Base-by-base conservation (phyloP, 2,797 vertebrate species). In the Trachops cirrhosus region DNA sequence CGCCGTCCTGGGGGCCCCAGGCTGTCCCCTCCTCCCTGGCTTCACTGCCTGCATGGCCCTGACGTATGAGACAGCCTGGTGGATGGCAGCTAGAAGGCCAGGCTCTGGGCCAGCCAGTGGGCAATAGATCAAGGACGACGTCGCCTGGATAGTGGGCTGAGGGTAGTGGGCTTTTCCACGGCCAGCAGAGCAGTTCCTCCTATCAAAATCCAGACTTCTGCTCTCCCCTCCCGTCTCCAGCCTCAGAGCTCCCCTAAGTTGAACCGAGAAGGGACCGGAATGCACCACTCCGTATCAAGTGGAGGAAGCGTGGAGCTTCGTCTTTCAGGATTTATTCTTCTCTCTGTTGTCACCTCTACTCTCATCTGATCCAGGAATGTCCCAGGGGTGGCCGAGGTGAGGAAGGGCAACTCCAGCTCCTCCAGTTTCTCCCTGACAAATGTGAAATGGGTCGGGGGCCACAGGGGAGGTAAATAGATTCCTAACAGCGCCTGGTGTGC, bases 371-470 rank as follows among this genome's bases (percentile, higher is more conserved):
- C 95, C 91, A 92, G 77, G 75, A 93, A 92, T 88, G 85, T 90
- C 73, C 71, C 77, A 3, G 2, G 5, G 79, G 57, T 9, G 93
- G 86, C 46, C 16, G 37, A 92, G 48, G 80, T 54, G 37, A 95
- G 64, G 88, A 91, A 92, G 93, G 95, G 92, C 44, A 86, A 46
- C 29, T 96, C 85, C 44, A 15, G 88, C 82, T 96, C 80, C 82
- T 95, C 92, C 57, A 41, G 1, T 96, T 98, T 97, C 93, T 94
- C 92, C 54, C 92, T 95, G 92, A 96, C 57, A 97, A 97, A 96
- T 86, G 39, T 37, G 50, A 98, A 97, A 96, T 80, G 96, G 75
- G 75, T 95, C 1, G 34, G 85, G 74, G 78, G 52, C 50, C 39
- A 2, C 82, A 70, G 46, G 95, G 97, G 90, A 86, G 71, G 84